Percentiles rank a stretch among this genome's conserved stretches.
phyloP scores from a whole-genome alignment of 1,140 invertebrate species.

The Aricia agestis region DNA sequence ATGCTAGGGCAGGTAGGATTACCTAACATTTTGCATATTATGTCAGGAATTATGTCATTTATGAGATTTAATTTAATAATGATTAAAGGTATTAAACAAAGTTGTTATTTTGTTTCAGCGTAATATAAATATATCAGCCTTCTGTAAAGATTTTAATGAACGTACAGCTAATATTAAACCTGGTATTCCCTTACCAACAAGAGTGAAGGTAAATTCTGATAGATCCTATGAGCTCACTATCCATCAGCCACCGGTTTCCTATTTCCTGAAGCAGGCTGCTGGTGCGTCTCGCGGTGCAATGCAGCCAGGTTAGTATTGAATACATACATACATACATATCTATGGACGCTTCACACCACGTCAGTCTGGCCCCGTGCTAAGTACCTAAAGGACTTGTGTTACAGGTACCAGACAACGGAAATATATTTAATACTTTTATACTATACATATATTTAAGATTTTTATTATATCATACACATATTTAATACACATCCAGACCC shows the following conservation, averaged over 20 bases:
- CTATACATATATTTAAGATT: too few species aligned
- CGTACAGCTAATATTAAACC: conserved; percentile 94
- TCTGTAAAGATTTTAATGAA: conserved; percentile 99
- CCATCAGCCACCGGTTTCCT: conserved; percentile 89
- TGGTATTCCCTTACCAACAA: conserved; percentile 92
- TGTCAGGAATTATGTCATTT: neutral
- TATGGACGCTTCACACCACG: too few species aligned
- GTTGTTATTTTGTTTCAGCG: conserved; percentile 79
- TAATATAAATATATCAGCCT: conserved; percentile 95
- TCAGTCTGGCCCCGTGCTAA: too few species aligned
- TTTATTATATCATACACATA: too few species aligned
- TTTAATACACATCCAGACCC: too few species aligned
- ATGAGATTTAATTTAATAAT: too few species aligned
- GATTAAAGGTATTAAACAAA: too few species aligned
- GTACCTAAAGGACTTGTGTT: too few species aligned
- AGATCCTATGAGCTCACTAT: conserved; percentile 90
- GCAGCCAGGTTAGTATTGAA: conserved; percentile 78
- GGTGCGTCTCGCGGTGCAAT: conserved; percentile 91
- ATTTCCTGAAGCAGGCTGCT: conserved; percentile 96
- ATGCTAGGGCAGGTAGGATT: conserved; percentile 89
- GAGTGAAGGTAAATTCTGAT: conserved; percentile 90
- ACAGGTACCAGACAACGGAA: too few species aligned
- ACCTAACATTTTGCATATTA: neutral
- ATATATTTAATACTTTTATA: too few species aligned
- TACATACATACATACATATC: too few species aligned